Conservation (phyloP, 2,888 invertebrate genomes). For the Drosophila aldrichi region DNA sequence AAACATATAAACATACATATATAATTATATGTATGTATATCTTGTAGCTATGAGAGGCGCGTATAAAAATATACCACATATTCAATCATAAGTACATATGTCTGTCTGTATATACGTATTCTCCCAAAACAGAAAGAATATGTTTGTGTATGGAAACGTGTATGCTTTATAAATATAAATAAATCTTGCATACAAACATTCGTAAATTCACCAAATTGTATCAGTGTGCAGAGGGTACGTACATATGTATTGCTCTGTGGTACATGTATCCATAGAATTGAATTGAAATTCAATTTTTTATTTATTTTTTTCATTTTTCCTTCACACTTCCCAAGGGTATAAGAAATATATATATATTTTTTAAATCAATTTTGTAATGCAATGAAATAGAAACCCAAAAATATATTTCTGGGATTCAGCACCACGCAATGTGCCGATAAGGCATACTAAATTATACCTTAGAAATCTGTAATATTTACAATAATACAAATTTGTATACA, state of each 20-base stretch:
- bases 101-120: background rate
- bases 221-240: background rate
- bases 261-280: slow-evolving; percentile 4
- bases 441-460: slow-evolving; percentile 2
- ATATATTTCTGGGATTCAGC: slow-evolving; percentile 2
- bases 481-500: no score
- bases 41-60: background rate
- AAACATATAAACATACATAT: background rate
- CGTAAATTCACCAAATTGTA: slow-evolving; percentile 1
- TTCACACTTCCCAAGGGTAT: slow-evolving; percentile 8
- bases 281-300: slow-evolving; percentile 14
- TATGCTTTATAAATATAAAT: slow-evolving; percentile 21
- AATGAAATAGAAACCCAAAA: background rate
- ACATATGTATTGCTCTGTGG: background rate
- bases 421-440: background rate
- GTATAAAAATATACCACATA: slow-evolving; percentile 19
- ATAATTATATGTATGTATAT: background rate
- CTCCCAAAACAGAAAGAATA: background rate
- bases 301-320: slow-evolving; percentile 1
- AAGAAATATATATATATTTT: background rate
- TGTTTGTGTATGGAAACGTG: slow-evolving; percentile 8
- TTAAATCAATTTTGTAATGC: slow-evolving; percentile 9
- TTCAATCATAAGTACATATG: slow-evolving; percentile 18
- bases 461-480: background rate
- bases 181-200: slow-evolving; percentile 15